Percentiles rank a stretch among this genome's conserved stretches.
Evolutionary conservation across 2,888 invertebrate genomes (phyloP).

Genomic region (Blera fallax): DNA sequence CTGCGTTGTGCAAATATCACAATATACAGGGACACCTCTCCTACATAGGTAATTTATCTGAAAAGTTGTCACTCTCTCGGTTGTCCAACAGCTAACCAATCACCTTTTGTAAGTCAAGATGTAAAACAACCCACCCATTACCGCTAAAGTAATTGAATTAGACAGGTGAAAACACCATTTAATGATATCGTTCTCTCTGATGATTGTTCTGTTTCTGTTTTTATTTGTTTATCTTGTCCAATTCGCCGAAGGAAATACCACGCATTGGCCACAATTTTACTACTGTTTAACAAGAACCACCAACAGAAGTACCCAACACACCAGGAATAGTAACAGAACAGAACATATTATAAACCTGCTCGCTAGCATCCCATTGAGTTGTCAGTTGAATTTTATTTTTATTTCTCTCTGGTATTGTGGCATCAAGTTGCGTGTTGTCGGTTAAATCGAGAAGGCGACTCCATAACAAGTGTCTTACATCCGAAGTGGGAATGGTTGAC

Average conservation of each 20-base stretch:
- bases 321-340: constrained; percentile 37
- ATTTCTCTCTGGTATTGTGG: constrained; percentile 19
- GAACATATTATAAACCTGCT: constrained; percentile 16
- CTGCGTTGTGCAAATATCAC: no score
- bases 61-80: neutral
- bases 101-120: constrained; percentile 5
- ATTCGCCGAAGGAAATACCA: constrained; percentile 68
- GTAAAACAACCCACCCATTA: constrained; percentile 45
- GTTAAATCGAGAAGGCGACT: constrained; percentile 59
- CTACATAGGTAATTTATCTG: neutral
- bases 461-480: constrained; percentile 69
- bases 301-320: constrained; percentile 20
- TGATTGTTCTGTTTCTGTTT: constrained; percentile 52
- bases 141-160: constrained; percentile 58
- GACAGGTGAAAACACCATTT: constrained; percentile 66
- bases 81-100: neutral
- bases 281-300: constrained; percentile 62
- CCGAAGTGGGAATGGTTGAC: constrained; percentile 64
- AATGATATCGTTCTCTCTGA: constrained; percentile 59
- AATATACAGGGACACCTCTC: no score
- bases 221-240: constrained; percentile 59
- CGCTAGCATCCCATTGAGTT: constrained; percentile 65
- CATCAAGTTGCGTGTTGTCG: constrained; percentile 60
- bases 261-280: constrained; percentile 65
- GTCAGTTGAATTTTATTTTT: constrained; percentile 51